Conservation (phyloP, 2,888 invertebrate genomes). For the Dexiosoma caninum region DNA sequence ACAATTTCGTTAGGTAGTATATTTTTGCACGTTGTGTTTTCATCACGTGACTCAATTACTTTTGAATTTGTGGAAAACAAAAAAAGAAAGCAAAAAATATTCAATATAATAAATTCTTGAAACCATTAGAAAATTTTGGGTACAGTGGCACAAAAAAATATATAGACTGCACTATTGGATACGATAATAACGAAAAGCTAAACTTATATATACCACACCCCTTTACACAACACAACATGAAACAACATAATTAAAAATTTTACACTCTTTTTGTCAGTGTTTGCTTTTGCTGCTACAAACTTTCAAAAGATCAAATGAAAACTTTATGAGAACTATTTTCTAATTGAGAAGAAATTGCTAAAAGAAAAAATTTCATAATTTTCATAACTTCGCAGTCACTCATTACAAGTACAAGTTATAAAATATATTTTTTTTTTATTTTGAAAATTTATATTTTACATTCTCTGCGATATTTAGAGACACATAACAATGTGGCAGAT, state of each 20-base stretch:
- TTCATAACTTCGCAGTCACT: background rate
- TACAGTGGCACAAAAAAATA: background rate
- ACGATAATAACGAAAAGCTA: too few species aligned
- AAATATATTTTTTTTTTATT: slow-evolving; percentile 29
- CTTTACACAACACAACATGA: too few species aligned
- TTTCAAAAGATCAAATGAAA: background rate
- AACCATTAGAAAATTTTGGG: background rate
- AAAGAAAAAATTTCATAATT: too few species aligned
- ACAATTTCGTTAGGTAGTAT: background rate
- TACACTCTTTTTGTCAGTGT: too few species aligned
- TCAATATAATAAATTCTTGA: slow-evolving; percentile 32
- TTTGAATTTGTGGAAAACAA: slow-evolving; percentile 20
- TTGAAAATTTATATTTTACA: slow-evolving; percentile 4
- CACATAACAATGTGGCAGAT: slow-evolving; percentile 1
- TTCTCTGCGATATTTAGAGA: background rate
- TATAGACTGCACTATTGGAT: too few species aligned
- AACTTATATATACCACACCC: too few species aligned
- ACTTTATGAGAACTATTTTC: too few species aligned
- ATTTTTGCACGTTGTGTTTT: background rate
- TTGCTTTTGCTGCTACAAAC: too few species aligned
- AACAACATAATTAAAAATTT: too few species aligned
- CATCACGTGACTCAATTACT: slow-evolving; percentile 60
- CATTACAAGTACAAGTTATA: too few species aligned
- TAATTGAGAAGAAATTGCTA: too few species aligned
- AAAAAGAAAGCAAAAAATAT: background rate